Evolutionary conservation across 2,113 vertebrate genomes (phyloP).

Genomic region (Nycticebus coucang): DNA sequence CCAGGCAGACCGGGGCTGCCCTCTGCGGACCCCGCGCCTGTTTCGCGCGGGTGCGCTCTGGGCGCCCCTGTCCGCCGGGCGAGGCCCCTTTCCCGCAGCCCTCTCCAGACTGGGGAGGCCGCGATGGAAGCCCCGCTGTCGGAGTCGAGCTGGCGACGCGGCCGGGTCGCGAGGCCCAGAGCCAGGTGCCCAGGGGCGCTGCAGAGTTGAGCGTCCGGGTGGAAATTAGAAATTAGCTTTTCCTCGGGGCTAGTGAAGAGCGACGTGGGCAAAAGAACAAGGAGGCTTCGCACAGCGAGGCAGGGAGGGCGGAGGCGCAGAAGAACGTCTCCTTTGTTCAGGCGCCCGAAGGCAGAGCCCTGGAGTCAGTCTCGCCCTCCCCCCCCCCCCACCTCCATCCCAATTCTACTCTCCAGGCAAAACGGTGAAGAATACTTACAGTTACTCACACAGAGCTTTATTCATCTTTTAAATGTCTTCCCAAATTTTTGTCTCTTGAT

Average conservation of each 20-base stretch:
- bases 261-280: background rate
- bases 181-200: background rate
- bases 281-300: accelerated
- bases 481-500: background rate
- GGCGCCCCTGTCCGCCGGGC: accelerated
- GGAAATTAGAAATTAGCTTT: accelerated
- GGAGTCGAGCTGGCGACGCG: accelerated
- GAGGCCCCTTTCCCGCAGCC: background rate
- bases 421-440: accelerated
- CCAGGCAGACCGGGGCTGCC: background rate
- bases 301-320: background rate
- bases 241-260: background rate
- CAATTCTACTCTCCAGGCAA: background rate
- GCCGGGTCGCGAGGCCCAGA: background rate
- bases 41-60: background rate
- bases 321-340: background rate
- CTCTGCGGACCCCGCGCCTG: background rate
- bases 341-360: background rate
- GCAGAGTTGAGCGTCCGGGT: background rate
- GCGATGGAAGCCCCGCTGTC: no score
- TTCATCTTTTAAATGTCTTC: background rate
- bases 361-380: background rate
- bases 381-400: background rate
- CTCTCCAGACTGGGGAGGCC: no score
- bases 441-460: background rate